Evolutionary conservation across 2,888 invertebrate genomes (phyloP).

Genomic region (Hypolimnas misippus): DNA sequence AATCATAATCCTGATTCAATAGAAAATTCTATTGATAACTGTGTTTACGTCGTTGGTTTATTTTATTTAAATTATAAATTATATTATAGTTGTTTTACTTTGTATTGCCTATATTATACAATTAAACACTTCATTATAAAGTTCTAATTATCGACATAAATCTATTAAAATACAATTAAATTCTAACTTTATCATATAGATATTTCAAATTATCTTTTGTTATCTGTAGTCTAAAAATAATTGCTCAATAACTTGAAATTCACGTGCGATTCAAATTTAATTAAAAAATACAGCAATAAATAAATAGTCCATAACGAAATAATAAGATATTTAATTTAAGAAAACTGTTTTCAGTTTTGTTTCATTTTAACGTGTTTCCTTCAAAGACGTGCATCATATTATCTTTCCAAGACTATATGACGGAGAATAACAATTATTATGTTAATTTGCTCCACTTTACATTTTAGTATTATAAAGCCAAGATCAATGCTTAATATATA

Average conservation of each 20-base stretch:
- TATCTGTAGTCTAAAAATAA: not conserved
- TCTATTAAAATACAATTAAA: too few species aligned
- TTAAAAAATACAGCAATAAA: not conserved
- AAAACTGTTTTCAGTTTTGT: not conserved
- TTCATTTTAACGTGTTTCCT: not conserved
- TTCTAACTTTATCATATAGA: not conserved
- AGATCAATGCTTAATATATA: slow-evolving; percentile 5
- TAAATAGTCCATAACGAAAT: not conserved
- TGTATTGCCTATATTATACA: not conserved
- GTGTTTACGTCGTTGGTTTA: not conserved
- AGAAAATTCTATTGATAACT: not conserved
- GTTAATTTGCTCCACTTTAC: slow-evolving; percentile 18
- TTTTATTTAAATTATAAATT: not conserved
- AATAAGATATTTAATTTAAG: not conserved
- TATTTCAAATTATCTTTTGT: not conserved
- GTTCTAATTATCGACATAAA: not conserved
- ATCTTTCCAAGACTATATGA: not conserved
- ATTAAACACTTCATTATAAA: not conserved
- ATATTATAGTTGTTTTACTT: not conserved
- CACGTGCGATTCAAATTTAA: not conserved
- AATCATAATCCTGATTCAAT: too few species aligned
- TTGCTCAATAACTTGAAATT: not conserved
- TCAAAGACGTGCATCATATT: slow-evolving; percentile 1
- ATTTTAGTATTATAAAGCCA: slow-evolving; percentile 2
- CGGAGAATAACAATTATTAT: slow-evolving; percentile 16